A percentile compares a stretch with the other conserved stretches of the same genome.
Conservation (phyloP, 2,888 invertebrate genomes). For the Macropis europaea region DNA sequence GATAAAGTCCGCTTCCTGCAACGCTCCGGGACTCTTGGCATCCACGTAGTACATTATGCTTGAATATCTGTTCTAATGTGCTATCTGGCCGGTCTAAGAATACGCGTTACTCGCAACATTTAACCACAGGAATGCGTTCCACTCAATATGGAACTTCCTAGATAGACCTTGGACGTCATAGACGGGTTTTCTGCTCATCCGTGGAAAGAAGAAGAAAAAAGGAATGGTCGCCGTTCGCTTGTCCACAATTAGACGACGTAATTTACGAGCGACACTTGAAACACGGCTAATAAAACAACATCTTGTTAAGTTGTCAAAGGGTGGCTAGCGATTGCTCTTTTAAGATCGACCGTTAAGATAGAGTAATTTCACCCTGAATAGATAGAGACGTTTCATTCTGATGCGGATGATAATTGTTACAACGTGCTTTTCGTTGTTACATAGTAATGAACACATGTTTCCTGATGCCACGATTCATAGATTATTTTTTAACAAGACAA, state of each 20-base stretch:
- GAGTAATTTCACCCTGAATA: neutral
- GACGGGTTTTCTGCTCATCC: slow-evolving; percentile 30
- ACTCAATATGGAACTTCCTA: slow-evolving; percentile 53
- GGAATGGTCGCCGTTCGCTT: slow-evolving; percentile 10
- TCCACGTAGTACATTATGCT: neutral
- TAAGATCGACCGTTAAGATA: slow-evolving; percentile 12
- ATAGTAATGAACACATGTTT: neutral
- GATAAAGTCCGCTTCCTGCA: slow-evolving; percentile 22
- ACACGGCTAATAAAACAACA: slow-evolving; percentile 23
- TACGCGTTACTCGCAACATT: slow-evolving; percentile 54
- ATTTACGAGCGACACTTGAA: slow-evolving; percentile 37
- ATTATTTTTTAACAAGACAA: too few relatives aligned
- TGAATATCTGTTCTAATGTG: slow-evolving; percentile 41
- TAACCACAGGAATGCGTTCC: slow-evolving; percentile 57
- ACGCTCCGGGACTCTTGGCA: slow-evolving; percentile 1
- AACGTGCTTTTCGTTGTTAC: neutral
- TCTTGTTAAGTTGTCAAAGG: slow-evolving; percentile 9
- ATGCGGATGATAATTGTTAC: neutral
- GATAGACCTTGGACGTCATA: slow-evolving; percentile 42
- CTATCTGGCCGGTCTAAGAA: slow-evolving; percentile 56
- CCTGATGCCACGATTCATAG: too few relatives aligned
- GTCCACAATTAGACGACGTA: slow-evolving; percentile 29
- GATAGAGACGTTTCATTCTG: neutral
- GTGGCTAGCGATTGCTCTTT: neutral
- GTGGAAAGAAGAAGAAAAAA: slow-evolving; percentile 16